A percentile compares a stretch with the other conserved stretches of the same genome.
phyloP scores from a whole-genome alignment of 2,888 invertebrate species.

The Sinopyrophorus schimmeli region DNA sequence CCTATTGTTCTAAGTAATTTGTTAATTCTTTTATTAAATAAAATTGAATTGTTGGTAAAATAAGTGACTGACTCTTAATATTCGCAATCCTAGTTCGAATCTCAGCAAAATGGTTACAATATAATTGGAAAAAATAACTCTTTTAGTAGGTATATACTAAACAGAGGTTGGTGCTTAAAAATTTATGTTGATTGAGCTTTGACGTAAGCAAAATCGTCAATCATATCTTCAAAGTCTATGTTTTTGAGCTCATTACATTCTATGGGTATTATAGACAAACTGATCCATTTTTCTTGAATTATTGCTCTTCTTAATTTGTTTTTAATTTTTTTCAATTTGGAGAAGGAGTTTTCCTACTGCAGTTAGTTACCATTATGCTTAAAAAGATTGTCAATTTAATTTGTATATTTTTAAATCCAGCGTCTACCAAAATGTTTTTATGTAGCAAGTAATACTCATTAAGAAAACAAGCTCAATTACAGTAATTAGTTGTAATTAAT shows the following conservation, averaged over 20 bases:
- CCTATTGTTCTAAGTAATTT: too few relatives aligned
- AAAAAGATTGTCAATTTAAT: too few relatives aligned
- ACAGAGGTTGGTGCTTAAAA: conserved; percentile 19
- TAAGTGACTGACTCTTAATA: too few relatives aligned
- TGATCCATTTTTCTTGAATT: conserved; percentile 36
- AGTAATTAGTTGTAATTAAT: too few relatives aligned
- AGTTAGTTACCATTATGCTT: conserved; percentile 40
- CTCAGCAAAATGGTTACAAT: conserved; percentile 17
- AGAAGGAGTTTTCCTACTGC: conserved; percentile 39
- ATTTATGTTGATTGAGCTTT: conserved; percentile 21
- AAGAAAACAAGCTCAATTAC: too few relatives aligned
- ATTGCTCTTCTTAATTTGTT: conserved; percentile 38
- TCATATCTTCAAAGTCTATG: conserved; percentile 40
- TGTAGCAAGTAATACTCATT: too few relatives aligned
- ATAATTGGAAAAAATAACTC: conserved; percentile 23
- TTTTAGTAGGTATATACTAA: conserved; percentile 7
- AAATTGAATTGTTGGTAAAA: too few relatives aligned
- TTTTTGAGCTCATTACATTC: conserved; percentile 38
- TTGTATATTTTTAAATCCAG: too few relatives aligned
- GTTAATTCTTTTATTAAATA: too few relatives aligned
- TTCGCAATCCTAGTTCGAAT: too few relatives aligned
- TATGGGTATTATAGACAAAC: conserved; percentile 36
- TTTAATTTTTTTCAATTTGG: conserved; percentile 37
- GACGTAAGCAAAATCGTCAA: conserved; percentile 38
- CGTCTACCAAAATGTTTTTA: too few relatives aligned